Conservation (phyloP, 2,888 invertebrate species). For the Timandra comae region DNA sequence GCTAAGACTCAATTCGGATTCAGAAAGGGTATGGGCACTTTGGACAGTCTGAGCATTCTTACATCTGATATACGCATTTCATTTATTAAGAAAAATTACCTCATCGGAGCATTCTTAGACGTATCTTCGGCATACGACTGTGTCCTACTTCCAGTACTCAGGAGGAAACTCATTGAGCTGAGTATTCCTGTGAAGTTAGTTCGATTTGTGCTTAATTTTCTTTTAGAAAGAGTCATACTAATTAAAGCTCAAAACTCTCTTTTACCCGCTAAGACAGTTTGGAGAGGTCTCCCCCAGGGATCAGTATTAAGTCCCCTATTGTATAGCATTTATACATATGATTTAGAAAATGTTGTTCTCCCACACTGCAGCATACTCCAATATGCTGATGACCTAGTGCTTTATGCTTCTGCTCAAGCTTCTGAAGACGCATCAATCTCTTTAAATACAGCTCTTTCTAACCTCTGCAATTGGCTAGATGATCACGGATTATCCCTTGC, state of each 20-base stretch:
- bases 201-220: conserved; percentile 15
- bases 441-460: too few species aligned
- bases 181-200: conserved; percentile 18
- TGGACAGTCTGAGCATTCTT: too few species aligned
- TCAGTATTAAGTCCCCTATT: too few species aligned
- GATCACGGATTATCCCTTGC: conserved; percentile 15
- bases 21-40: too few species aligned
- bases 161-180: conserved; percentile 20
- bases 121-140: conserved; percentile 24
- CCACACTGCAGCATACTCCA: conserved; percentile 17
- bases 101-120: conserved; percentile 24
- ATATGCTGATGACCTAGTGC: conserved; percentile 23
- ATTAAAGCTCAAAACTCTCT: conserved; percentile 4
- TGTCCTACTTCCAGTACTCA: too few species aligned
- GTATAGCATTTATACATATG: conserved; percentile 19
- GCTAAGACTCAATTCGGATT: too few species aligned
- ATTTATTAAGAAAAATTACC: conserved; percentile 18
- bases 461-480: conserved; percentile 2
- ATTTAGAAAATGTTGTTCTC: conserved; percentile 10
- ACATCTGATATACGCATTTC: too few species aligned
- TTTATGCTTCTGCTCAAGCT: conserved; percentile 7
- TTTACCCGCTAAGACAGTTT: conserved; percentile 8
- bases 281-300: conserved; percentile 25
- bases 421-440: conserved; percentile 5
- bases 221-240: too few species aligned